These are phyloP conservation scores for Piaya cayana DNA, from an alignment of 2,113 vertebrate species.

Conservation along the genomic window DNA sequence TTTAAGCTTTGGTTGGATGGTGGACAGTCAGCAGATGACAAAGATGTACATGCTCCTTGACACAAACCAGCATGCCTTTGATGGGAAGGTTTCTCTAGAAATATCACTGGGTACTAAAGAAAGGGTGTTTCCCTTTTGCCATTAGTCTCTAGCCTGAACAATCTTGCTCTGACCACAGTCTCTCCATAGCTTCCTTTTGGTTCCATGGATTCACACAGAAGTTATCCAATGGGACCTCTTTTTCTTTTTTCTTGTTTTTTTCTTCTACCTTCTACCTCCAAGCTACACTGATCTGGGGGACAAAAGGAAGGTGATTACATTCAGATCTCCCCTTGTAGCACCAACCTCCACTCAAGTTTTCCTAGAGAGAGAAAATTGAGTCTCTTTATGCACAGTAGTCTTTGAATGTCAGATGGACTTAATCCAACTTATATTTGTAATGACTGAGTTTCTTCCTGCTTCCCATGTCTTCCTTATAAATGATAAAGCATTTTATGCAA, in stretches of 20 bases:
- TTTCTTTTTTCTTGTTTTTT: too few relatives aligned
- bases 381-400: neutral
- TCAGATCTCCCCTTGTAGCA: neutral
- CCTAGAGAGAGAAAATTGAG: slow-evolving; percentile 14
- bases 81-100: slow-evolving; percentile 28
- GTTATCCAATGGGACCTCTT: neutral
- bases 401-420: neutral
- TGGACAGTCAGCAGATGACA: neutral
- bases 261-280: neutral
- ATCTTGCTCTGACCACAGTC: neutral
- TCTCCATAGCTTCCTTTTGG: neutral
- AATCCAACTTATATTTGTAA: neutral
- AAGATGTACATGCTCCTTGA: neutral
- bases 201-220: neutral
- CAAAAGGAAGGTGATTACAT: neutral
- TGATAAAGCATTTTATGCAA: neutral
- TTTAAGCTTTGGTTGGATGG: neutral
- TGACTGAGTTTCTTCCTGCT: neutral
- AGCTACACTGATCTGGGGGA: neutral
- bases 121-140: neutral
- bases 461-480: neutral
- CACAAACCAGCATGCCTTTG: neutral
- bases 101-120: neutral
- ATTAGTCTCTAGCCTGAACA: neutral
- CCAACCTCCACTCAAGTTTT: neutral